A percentile compares a stretch with the other conserved stretches of the same genome.
Evolutionary conservation across 2,113 vertebrate genomes (phyloP).

Genomic region (Hippopotamus amphibius): DNA sequence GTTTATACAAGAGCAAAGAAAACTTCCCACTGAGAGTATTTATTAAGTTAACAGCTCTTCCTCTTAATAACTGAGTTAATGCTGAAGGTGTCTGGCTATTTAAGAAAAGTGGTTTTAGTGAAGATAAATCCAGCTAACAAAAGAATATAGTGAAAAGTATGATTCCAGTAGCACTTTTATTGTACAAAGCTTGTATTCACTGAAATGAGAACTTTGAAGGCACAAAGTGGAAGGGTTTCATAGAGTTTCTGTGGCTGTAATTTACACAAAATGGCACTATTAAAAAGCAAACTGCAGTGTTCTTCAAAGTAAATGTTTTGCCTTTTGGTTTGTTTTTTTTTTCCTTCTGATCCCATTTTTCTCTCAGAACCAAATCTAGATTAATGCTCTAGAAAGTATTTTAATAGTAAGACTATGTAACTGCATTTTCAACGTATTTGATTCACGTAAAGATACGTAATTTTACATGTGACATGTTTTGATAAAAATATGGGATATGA

Average conservation of each 20-base stretch:
- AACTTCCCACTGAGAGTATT: slow-evolving; percentile 3
- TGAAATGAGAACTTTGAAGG: neutral
- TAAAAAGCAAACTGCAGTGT: neutral
- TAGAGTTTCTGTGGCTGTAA: neutral
- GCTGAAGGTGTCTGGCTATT: neutral
- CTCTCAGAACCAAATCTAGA: neutral
- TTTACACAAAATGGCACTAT: neutral
- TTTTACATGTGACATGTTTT: neutral
- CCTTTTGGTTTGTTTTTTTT: neutral
- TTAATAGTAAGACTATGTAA: neutral
- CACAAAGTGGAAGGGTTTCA: neutral
- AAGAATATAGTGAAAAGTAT: neutral
- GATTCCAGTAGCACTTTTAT: neutral
- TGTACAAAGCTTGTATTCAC: neutral
- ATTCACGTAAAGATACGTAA: neutral
- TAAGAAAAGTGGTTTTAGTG: neutral
- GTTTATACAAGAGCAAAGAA: slow-evolving; percentile 63
- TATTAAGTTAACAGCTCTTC: slow-evolving; percentile 42
- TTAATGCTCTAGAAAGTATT: neutral
- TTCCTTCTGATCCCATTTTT: neutral
- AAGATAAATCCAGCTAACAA: neutral
- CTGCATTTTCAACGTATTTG: neutral
- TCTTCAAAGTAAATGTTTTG: neutral
- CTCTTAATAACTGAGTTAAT: slow-evolving; percentile 39
- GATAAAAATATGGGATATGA: slow-evolving; percentile 10